These are phyloP conservation scores for Zeugodacus cucurbitae DNA, from an alignment of 1,140 invertebrate genomes.

Conservation along the genomic window DNA sequence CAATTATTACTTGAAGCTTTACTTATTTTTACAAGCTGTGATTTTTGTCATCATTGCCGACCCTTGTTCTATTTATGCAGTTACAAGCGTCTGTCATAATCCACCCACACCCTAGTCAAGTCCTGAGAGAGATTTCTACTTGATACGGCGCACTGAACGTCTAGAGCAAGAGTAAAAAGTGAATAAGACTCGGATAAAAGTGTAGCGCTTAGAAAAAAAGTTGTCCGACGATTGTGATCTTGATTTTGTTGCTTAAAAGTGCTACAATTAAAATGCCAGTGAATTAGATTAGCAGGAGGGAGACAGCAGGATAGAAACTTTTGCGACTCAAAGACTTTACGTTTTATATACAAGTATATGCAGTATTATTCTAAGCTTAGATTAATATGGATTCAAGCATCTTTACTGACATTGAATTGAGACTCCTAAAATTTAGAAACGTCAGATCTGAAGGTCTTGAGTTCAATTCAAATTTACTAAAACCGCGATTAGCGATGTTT, in stretches of 20 bases:
- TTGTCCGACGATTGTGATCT: neutral
- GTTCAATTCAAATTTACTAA: too few species aligned
- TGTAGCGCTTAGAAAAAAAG: neutral
- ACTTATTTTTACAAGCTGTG: neutral
- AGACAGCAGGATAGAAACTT: neutral
- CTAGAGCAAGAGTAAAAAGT: neutral
- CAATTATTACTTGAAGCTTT: neutral
- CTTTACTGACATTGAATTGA: too few species aligned
- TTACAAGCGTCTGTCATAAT: slow-evolving; percentile 43
- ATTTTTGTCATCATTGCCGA: slow-evolving; percentile 37
- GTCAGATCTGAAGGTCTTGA: too few species aligned
- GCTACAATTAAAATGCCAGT: neutral
- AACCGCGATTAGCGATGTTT: too few species aligned
- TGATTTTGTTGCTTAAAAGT: neutral
- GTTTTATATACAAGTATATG: too few species aligned
- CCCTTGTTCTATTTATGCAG: slow-evolving; percentile 55
- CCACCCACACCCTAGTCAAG: slow-evolving; percentile 43
- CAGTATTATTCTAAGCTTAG: too few species aligned
- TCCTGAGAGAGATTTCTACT: neutral
- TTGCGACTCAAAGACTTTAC: too few species aligned
- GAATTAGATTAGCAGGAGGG: neutral
- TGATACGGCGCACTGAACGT: neutral
- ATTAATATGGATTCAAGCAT: too few species aligned
- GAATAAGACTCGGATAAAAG: neutral
- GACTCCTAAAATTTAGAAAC: too few species aligned